Conservation (phyloP, 64 coral and sea anemone genomes). For the Dendrophyllia cribrosa region DNA sequence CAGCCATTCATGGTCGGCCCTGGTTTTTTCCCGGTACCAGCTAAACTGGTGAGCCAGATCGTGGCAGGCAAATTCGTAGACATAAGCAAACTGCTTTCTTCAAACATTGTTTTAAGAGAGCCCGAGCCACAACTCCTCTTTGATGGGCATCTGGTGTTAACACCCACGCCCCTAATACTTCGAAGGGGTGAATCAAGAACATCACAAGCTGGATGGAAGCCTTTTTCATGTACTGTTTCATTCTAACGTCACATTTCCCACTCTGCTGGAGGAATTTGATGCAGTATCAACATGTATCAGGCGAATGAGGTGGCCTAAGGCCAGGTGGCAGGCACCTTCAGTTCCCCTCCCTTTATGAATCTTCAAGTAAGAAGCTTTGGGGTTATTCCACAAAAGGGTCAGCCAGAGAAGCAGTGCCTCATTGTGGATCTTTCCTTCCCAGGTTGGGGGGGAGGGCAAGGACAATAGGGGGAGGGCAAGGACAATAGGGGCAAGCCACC, state of each 20-base stretch:
- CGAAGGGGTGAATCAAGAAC: background rate
- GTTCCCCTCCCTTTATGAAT: too few species aligned
- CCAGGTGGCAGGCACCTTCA: too few species aligned
- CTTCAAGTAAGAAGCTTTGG: too few species aligned
- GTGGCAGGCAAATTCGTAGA: constrained; percentile 24
- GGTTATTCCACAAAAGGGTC: too few species aligned
- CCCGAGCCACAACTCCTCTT: constrained; percentile 34
- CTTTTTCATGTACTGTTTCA: background rate
- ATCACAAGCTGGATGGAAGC: constrained; percentile 26
- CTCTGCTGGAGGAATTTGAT: constrained; percentile 7
- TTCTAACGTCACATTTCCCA: background rate
- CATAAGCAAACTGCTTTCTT: background rate
- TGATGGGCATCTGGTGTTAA: constrained; percentile 1
- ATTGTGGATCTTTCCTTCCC: too few species aligned
- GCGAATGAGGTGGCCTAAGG: too few species aligned
- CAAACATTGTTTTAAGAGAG: background rate
- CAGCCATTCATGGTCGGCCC: constrained; percentile 10
- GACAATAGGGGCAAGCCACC: too few species aligned
- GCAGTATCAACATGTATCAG: background rate
- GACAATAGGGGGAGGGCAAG: too few species aligned
- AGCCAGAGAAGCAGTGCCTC: too few species aligned
- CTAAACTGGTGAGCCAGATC: constrained; percentile 31
- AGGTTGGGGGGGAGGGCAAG: too few species aligned
- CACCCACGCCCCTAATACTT: background rate
- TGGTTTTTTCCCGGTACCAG: constrained; percentile 20